Percentiles rank a stretch among this genome's conserved stretches.
Evolutionary conservation across 1,140 invertebrate genomes (phyloP).

Genomic region (Drosophila tristis): DNA sequence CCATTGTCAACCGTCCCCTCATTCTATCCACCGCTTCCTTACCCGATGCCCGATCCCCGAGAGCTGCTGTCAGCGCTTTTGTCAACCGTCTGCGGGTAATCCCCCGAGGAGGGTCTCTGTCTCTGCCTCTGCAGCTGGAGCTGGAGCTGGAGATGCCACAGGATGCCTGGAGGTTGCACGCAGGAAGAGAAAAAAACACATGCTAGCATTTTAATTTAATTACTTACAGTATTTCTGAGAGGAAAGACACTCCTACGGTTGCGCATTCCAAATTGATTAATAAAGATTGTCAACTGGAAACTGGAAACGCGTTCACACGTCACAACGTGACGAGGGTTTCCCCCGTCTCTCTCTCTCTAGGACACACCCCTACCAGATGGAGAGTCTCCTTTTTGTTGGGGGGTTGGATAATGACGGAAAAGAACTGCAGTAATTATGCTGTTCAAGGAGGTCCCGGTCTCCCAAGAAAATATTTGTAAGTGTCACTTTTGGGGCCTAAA

Average conservation of each 20-base stretch:
- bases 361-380: conserved; percentile 43
- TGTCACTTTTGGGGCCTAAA: conserved; percentile 13
- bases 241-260: conserved; percentile 52
- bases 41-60: conserved; percentile 1
- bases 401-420: conserved; percentile 49
- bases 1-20: conserved; percentile 64
- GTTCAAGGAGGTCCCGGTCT: conserved; percentile 27
- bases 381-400: conserved; percentile 22
- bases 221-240: conserved; percentile 73
- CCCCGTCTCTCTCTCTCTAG: neutral
- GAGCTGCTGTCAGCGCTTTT: conserved; percentile 70
- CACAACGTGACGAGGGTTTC: conserved; percentile 63
- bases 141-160: conserved; percentile 24
- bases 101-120: conserved; percentile 39
- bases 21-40: conserved; percentile 11
- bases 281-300: conserved; percentile 72
- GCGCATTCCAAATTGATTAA: conserved; percentile 72
- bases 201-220: conserved; percentile 82
- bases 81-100: conserved; percentile 69
- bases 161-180: conserved; percentile 13
- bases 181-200: conserved; percentile 66
- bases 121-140: conserved; percentile 27
- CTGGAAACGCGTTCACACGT: conserved; percentile 64
- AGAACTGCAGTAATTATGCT: conserved; percentile 16
- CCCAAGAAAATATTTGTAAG: conserved; percentile 35